A percentile compares a stretch with the other conserved stretches of the same genome.
These are phyloP conservation scores for Speoplatyrhinus poulsoni DNA, from an alignment of 2,113 vertebrate species.

Conservation along the genomic window DNA sequence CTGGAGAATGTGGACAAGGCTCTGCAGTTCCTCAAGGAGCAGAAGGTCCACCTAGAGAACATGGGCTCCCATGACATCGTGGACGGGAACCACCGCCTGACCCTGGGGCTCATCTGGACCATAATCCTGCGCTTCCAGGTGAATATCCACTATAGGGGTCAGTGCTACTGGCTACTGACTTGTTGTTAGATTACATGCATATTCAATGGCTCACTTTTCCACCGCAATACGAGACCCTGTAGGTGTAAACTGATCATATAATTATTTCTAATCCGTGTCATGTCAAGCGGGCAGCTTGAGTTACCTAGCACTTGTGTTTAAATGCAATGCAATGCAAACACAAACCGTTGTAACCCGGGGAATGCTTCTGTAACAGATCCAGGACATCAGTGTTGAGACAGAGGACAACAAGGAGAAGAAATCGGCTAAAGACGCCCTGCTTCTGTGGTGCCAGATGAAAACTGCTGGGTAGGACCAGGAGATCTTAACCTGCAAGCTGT, in stretches of 20 bases:
- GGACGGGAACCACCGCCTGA: slow-evolving; percentile 92
- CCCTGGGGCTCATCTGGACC: slow-evolving; percentile 92
- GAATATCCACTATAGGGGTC: slow-evolving; percentile 21
- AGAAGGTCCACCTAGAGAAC: slow-evolving; percentile 92
- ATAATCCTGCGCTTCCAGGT: slow-evolving; percentile 96
- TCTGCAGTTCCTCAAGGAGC: slow-evolving; percentile 92
- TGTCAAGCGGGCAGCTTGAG: not conserved
- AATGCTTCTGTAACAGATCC: slow-evolving; percentile 79
- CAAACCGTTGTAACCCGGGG: not conserved
- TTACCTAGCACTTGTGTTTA: not conserved
- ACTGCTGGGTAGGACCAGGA: slow-evolving; percentile 81
- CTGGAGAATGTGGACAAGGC: slow-evolving; percentile 95
- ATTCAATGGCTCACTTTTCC: not conserved
- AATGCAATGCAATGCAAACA: not conserved
- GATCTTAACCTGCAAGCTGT: not conserved
- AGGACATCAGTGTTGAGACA: slow-evolving; percentile 94
- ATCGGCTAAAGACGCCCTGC: slow-evolving; percentile 91
- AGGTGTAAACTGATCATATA: not conserved
- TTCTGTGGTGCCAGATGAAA: slow-evolving; percentile 98
- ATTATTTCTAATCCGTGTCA: not conserved
- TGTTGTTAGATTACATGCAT: slow-evolving; percentile 2
- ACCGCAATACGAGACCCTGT: not conserved
- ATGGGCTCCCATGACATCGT: slow-evolving; percentile 96
- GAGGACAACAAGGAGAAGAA: slow-evolving; percentile 95
- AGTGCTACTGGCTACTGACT: not conserved